Evolutionary conservation across 2,113 vertebrate species (phyloP), one percentile per base, ranked within the genome.

Genomic region (Formicarius rufipectus): DNA sequence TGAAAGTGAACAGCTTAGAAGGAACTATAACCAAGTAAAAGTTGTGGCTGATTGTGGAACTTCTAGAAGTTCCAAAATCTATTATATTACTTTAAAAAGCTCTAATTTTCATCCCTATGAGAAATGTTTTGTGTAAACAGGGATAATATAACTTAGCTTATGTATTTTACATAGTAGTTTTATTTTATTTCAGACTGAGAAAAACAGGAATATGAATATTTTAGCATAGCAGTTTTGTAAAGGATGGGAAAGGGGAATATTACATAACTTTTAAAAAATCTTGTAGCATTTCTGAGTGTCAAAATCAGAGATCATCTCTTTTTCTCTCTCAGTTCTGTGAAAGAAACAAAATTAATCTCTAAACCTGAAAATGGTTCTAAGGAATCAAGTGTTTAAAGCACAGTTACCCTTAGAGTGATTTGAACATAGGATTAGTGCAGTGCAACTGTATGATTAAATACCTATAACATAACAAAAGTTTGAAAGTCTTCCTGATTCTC

Each of bases 381-480:
- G 37, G 58, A 56, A 69, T 25, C 6, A 25, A 49, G 21, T 27
- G 5, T 25, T 92, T 62, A 66, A 67, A 93, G 33, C 2, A 4
- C 60, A 79, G 10, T 39, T 85, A 62, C 30, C 23, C 44, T 82
- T 24, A 20, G 6, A 73, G 30, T 52, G 20, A 66, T 47, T 67
- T 44, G 52, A 83, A 49, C 39, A 19, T 9, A 17, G 23, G 62
- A n/a, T 49, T 64, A 59, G 22, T n/a, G 40, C 33, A 56, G 62
- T 50, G 39, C 33, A n/a, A 9, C n/a, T 55, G 66, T 16, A 31
- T 4, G 35, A 53, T 40, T 37, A 44, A 72, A 73, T 9, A 73
- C 8, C 31, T 28, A 0, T 6, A 40, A 58, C 1, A 0, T 10
- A 33, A 25, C 12, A 30, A 63, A 66, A 71, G 9, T 30, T 37